Evolutionary conservation across 2,797 vertebrate genomes (phyloP).

Genomic region (Adrianichthys oophorus): DNA sequence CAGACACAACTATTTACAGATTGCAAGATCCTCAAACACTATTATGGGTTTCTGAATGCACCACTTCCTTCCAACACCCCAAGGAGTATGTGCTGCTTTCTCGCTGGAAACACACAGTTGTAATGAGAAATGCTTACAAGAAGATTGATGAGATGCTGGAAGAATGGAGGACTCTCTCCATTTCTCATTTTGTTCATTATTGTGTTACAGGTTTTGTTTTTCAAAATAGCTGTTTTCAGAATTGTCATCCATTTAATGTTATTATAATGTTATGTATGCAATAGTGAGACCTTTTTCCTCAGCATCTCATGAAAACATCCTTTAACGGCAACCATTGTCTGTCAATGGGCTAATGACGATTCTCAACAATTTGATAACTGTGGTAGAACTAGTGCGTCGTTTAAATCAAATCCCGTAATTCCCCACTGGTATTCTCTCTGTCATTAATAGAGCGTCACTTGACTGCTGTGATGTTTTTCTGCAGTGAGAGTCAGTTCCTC

Average conservation of each 20-base stretch:
- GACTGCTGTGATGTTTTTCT: constrained; percentile 35
- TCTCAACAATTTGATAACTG: constrained; percentile 55
- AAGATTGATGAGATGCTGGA: constrained; percentile 1
- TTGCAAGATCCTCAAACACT: constrained; percentile 22
- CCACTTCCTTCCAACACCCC: constrained; percentile 4
- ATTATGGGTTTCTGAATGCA: constrained; percentile 37
- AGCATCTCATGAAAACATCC: constrained; percentile 42
- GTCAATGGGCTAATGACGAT: constrained; percentile 46
- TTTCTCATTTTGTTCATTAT: constrained; percentile 1
- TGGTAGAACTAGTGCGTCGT: constrained; percentile 44
- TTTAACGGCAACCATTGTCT: constrained; percentile 42
- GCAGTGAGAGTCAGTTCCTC: constrained; percentile 19
- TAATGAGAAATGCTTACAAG: constrained; percentile 24
- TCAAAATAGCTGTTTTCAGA: constrained; percentile 8
- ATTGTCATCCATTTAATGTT: constrained; percentile 22
- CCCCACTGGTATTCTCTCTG: constrained; percentile 40
- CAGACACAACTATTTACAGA: constrained; percentile 25
- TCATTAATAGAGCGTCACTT: constrained; percentile 42
- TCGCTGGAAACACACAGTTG: constrained; percentile 25
- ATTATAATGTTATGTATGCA: constrained; percentile 6
- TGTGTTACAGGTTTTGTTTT: constrained; percentile 23
- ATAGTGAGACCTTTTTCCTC: constrained; percentile 12
- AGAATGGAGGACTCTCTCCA: constrained; percentile 11
- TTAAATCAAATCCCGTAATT: constrained; percentile 51
- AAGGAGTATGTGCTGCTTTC: constrained; percentile 20